These are phyloP conservation scores for Indri indri DNA, from an alignment of 2,113 vertebrate genomes.

Conservation along the genomic window DNA sequence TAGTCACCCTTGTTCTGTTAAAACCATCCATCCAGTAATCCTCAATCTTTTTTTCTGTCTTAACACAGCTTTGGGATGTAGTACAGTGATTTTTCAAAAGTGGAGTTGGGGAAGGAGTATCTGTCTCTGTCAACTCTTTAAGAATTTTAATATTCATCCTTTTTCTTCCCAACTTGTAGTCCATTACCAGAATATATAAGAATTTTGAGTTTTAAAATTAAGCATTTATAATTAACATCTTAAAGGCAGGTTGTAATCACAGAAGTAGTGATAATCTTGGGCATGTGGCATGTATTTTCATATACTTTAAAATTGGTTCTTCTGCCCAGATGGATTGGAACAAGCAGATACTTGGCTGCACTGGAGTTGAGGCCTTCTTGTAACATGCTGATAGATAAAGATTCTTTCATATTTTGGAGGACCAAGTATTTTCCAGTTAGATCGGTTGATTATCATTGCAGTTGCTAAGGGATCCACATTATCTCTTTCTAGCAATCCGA, in stretches of 20 bases:
- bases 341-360: background rate
- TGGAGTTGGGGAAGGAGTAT: accelerated
- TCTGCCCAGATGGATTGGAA: background rate
- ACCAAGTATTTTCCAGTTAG: background rate
- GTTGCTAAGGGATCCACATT: background rate
- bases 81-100: background rate
- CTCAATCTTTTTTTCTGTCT: background rate
- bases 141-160: background rate
- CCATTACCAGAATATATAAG: background rate
- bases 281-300: background rate
- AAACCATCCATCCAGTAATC: background rate
- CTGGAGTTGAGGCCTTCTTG: background rate
- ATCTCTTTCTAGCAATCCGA: background rate
- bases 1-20: background rate
- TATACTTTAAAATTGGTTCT: background rate
- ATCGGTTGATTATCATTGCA: background rate
- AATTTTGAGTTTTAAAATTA: constrained; percentile 31
- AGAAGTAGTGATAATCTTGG: background rate
- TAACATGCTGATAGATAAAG: background rate
- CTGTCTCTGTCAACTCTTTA: background rate
- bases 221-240: background rate
- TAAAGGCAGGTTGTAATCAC: background rate
- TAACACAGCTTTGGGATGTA: background rate
- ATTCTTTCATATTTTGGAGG: background rate
- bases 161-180: background rate